Percentiles rank a stretch among this genome's conserved stretches.
These are phyloP conservation scores for Eolophus roseicapilla DNA, from an alignment of 2,113 vertebrate genomes.

Conservation along the genomic window DNA sequence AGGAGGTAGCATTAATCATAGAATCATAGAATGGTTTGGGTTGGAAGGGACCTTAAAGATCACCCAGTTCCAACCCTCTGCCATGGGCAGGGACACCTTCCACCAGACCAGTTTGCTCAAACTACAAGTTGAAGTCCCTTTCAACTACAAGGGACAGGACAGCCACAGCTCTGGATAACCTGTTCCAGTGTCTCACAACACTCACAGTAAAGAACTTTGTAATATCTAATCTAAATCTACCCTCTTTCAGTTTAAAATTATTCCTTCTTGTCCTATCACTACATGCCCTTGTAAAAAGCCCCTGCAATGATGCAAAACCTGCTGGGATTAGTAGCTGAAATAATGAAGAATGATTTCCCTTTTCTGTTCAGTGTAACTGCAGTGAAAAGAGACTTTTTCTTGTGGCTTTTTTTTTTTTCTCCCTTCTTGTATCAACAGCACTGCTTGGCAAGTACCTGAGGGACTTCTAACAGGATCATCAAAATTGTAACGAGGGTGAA, in stretches of 20 bases:
- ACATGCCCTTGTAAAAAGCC: background rate
- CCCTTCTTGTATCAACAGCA: background rate
- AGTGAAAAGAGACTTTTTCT: constrained; percentile 21
- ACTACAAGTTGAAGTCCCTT: no score
- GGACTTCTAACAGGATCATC: constrained; percentile 3
- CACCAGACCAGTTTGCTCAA: background rate
- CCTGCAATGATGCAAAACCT: constrained; percentile 32
- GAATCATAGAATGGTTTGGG: background rate
- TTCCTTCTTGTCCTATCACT: background rate
- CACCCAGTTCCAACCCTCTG: background rate
- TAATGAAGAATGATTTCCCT: constrained; percentile 60
- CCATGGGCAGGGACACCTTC: background rate
- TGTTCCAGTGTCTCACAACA: background rate
- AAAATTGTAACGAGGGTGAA: constrained; percentile 16
- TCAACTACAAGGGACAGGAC: background rate
- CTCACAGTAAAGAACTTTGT: background rate
- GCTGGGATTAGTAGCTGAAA: constrained; percentile 56
- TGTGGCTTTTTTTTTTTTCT: background rate
- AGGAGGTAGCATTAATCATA: background rate
- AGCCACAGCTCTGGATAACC: background rate
- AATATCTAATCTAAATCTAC: background rate
- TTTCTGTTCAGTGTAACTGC: constrained; percentile 26
- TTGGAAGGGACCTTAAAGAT: background rate
- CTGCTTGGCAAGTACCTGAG: constrained; percentile 17
- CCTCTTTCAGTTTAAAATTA: background rate